Conservation (phyloP, 2,797 vertebrate genomes). For the Oophaga sylvatica region DNA sequence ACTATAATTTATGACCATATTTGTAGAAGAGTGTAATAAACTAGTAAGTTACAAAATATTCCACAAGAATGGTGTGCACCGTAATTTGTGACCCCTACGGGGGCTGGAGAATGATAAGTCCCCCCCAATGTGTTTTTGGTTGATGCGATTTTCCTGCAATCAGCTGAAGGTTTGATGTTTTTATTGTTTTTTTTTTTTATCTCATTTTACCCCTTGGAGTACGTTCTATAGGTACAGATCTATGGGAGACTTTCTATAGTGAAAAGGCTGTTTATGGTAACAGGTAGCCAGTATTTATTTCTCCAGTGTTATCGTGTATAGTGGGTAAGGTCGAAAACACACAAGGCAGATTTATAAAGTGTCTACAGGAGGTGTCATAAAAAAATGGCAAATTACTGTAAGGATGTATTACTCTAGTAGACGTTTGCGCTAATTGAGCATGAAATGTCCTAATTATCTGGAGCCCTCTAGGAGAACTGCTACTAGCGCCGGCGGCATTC, state of each 20-base stretch:
- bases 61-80: too few species aligned
- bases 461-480: neutral
- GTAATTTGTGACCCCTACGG: too few species aligned
- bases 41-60: too few species aligned
- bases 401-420: neutral
- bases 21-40: too few species aligned
- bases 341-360: neutral
- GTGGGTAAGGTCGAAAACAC: neutral
- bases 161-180: neutral
- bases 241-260: neutral
- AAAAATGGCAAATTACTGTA: neutral
- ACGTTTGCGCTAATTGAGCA: neutral
- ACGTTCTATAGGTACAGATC: neutral
- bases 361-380: neutral
- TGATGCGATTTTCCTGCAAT: neutral
- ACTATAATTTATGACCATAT: too few species aligned
- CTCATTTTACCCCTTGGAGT: neutral
- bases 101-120: neutral
- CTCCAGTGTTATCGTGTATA: too few species aligned
- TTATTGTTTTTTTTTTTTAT: neutral
- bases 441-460: conserved; percentile 27
- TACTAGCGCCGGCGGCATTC: neutral
- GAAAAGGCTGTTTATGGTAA: neutral
- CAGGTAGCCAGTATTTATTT: too few species aligned
- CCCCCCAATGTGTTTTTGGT: neutral